Conservation (phyloP, 2,797 vertebrate species). For the Limosa lapponica region DNA sequence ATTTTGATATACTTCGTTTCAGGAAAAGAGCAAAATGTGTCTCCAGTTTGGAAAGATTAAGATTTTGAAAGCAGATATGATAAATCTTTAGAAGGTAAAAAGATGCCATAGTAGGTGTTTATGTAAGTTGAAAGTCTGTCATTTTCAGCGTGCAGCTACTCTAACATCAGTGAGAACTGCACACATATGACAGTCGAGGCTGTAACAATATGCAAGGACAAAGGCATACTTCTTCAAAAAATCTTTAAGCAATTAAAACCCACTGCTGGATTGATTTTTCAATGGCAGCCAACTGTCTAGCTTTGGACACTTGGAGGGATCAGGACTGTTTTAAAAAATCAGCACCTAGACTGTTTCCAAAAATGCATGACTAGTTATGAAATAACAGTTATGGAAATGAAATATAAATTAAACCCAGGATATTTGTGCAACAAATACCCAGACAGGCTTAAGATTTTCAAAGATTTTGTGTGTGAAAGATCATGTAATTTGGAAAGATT, state of each 20-base stretch:
- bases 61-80: neutral
- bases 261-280: neutral
- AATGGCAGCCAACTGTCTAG: neutral
- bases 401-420: neutral
- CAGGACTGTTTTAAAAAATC: neutral
- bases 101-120: neutral
- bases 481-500: neutral
- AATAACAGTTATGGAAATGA: neutral
- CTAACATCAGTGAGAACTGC: neutral
- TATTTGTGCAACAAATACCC: neutral
- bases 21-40: neutral
- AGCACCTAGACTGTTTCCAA: neutral
- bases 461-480: neutral
- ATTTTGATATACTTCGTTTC: neutral
- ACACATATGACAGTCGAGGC: neutral
- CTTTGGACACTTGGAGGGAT: neutral
- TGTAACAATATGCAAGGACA: neutral
- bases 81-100: neutral
- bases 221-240: neutral
- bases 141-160: neutral
- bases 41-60: neutral
- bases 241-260: neutral
- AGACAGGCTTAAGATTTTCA: neutral
- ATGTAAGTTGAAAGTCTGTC: neutral
- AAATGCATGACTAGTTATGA: neutral